Evolutionary conservation across 2,888 invertebrate genomes (phyloP), one percentile per base, ranked within the genome.

Genomic region (Flabesymbios commensalis): DNA sequence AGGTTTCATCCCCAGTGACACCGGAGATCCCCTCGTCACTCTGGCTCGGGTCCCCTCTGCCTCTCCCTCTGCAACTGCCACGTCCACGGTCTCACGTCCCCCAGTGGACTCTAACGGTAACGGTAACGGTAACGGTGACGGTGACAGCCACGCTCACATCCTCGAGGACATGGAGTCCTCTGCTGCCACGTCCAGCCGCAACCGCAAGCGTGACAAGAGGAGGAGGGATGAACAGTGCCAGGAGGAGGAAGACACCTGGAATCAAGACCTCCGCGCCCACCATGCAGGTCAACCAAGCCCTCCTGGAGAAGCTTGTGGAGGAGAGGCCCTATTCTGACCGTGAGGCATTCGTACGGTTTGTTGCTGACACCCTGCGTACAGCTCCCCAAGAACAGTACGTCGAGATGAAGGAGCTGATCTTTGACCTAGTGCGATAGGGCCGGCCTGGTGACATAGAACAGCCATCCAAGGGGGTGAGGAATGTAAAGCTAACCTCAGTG

Each of bases 211-310:
- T n/a, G n/a, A n/a, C n/a, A n/a, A n/a, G n/a, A n/a, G n/a, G 39
- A 36, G 39, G 39, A 36, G 39, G 39, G n/a, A 36, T 10, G 39
- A 36, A 36, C 10, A 36, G 10, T 36, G 39, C 39, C 39, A 36
- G 39, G 39, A 36, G 39, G 39, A 36, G 39, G 39, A 36, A 36
- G 39, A 36, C 39, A 36, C 39, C 39, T 36, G 39, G 39, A 36
- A 14, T 10, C 39, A 42, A 54, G 24, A 54, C 55, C 55, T 55
- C 55, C 41, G 55, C 43, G 43, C 31, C n/a, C 55, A 55, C 42
- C 42, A 36, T 36, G 39, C 39, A 36, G 39, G 39, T 14, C 39
- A 36, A 36, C 39, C 39, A 36, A 36, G 39, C 39, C 39, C 39
- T 36, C 39, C 39, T 36, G 39, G 39, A 36, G 39, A 36, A 36